A percentile compares a stretch with the other conserved stretches of the same genome.
phyloP scores from a whole-genome alignment of 2,113 vertebrate species.

The Acrocephalus arundinaceus region DNA sequence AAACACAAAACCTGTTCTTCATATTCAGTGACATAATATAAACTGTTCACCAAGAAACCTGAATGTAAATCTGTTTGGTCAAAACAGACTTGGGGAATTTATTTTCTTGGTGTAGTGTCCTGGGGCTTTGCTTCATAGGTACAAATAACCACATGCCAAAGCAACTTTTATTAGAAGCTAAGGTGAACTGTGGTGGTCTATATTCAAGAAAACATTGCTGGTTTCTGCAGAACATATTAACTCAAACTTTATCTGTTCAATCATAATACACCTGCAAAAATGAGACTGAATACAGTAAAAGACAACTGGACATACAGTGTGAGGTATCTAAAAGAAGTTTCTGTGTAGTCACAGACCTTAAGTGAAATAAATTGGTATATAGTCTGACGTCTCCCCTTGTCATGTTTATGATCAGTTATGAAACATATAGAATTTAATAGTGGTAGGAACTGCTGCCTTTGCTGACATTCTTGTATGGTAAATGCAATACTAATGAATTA shows the following conservation, averaged over 20 bases:
- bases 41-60: not conserved
- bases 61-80: not conserved
- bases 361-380: not conserved
- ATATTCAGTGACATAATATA: not conserved
- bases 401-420: not conserved
- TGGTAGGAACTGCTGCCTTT: not conserved
- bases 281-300: not conserved
- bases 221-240: not conserved
- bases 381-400: not conserved
- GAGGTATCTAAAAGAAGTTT: not conserved
- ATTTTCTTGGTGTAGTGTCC: not conserved
- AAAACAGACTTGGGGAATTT: not conserved
- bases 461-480: not conserved
- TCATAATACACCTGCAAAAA: not conserved
- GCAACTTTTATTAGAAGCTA: not conserved
- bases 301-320: not conserved
- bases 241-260: not conserved
- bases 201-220: not conserved
- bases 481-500: not conserved
- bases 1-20: not conserved
- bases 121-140: not conserved
- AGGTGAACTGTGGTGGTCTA: not conserved
- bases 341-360: not conserved
- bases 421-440: not conserved
- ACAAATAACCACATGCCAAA: not conserved